Percentiles rank a stretch among this genome's conserved stretches.
Evolutionary conservation across 2,888 invertebrate genomes (phyloP).

Genomic region (Nasonovia ribisnigri): DNA sequence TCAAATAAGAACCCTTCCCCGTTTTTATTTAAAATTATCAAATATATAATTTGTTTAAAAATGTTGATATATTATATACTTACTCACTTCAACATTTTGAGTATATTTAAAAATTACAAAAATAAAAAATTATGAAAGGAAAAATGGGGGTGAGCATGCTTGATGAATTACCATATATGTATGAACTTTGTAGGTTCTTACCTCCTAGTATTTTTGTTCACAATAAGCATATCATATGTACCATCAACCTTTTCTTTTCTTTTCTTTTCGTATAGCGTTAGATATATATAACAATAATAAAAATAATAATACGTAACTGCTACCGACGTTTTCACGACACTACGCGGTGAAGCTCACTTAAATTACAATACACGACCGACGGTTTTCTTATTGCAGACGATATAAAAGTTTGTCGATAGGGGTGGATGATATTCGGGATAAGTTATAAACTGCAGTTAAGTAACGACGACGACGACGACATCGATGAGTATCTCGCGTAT

Average conservation of each 20-base stretch:
- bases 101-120: too few species aligned
- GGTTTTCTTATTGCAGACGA: constrained; percentile 17
- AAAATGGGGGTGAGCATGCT: too few species aligned
- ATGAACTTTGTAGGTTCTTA: too few species aligned
- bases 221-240: neutral
- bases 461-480: neutral
- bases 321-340: neutral
- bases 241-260: neutral
- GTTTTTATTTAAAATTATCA: too few species aligned
- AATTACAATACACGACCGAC: neutral
- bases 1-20: too few species aligned
- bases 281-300: neutral
- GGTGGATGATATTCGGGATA: neutral
- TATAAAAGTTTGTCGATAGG: constrained; percentile 6
- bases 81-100: too few species aligned
- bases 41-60: too few species aligned
- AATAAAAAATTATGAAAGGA: too few species aligned
- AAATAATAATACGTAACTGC: neutral
- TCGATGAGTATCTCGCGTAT: neutral
- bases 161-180: too few species aligned
- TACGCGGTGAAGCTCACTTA: neutral
- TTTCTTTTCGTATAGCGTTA: neutral
- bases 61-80: too few species aligned
- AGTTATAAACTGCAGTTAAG: neutral
- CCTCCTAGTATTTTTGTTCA: neutral